phyloP scores from a whole-genome alignment of 2,797 vertebrate species.

The Coregonus ussuriensis region DNA sequence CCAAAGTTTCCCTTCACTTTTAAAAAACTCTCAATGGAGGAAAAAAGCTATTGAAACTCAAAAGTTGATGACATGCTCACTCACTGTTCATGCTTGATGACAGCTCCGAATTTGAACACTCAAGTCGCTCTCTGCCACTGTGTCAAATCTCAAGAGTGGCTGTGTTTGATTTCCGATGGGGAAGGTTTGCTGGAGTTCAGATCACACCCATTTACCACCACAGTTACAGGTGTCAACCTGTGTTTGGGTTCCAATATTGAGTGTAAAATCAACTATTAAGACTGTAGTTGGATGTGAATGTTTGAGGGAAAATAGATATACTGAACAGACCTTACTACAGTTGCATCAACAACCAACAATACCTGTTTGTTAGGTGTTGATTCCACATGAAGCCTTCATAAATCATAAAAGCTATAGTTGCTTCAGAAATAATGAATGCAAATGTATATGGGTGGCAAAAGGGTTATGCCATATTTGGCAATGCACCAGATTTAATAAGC shows the following conservation, averaged over 20 bases:
- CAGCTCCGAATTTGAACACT: conserved; percentile 50
- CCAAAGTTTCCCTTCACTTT: conserved; percentile 41
- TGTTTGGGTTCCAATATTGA: conserved; percentile 30
- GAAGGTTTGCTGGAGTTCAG: conserved; percentile 35
- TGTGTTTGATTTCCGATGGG: conserved; percentile 52
- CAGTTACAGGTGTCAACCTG: conserved; percentile 40
- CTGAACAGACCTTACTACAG: neutral
- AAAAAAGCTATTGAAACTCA: conserved; percentile 41
- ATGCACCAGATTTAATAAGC: no score
- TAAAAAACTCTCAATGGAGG: neutral
- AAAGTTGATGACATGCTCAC: conserved; percentile 52
- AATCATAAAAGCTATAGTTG: neutral
- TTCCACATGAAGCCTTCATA: neutral
- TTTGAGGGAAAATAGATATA: neutral
- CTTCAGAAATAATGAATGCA: no score
- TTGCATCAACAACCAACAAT: neutral
- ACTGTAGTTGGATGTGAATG: conserved; percentile 20
- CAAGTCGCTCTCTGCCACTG: conserved; percentile 37
- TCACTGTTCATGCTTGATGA: conserved; percentile 42
- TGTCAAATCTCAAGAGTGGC: conserved; percentile 32
- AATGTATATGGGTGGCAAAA: no score
- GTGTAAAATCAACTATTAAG: neutral
- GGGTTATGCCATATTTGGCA: no score
- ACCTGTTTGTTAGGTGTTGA: neutral
- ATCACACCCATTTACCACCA: conserved; percentile 38